Base-by-base conservation (phyloP, 1,140 invertebrate species). In the Papilio polytes region DNA sequence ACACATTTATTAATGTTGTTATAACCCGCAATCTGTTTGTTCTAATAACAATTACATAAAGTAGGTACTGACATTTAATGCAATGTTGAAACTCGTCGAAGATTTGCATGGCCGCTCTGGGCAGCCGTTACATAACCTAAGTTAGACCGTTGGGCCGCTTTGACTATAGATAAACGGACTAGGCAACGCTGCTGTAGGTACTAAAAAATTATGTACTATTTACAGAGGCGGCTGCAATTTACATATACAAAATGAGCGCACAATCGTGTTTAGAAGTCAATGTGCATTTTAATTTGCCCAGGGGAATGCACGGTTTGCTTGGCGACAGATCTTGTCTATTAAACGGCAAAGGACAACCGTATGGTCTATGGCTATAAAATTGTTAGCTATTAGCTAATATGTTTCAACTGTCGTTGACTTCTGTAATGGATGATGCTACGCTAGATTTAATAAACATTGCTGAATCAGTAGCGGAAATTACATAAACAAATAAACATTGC, bases 41-140 rank as follows among this genome's bases (percentile, higher is more conserved):
- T 74, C 76, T 78, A 59, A n/a, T 77, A 80, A 83, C 74, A 82
- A 82, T 82, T 80, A 80, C 74, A 82, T 73, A 84, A 81, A 84
- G 66, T 76, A 73, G 80, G 63, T 82, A 78, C 81, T 87, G 82
- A 80, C 83, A 87, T 84, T 87, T 85, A 83, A 76, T 56, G 53
- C 44, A 76, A 80, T 87, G 81, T 87, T 84, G 86, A 86, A 85
- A 87, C 81, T 22, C 72, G 46, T 81, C 79, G 70, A 83, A 79
- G 80, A 87, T 82, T 84, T 84, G 84, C 79, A 80, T 81, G 82
- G 74, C 81, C 80, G 76, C 80, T 51, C 63, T 26, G 81, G 78
- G 74, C 80, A 81, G 79, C 80, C 74, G 82, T 88, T 89, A 88
- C 80, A 83, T 89, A 89, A 89, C 85, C 80, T 84, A 83, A 81